Percentiles rank a stretch among this genome's conserved stretches.
phyloP scores from a whole-genome alignment of 1,140 invertebrate species.

The Coenobita brevimanus region DNA sequence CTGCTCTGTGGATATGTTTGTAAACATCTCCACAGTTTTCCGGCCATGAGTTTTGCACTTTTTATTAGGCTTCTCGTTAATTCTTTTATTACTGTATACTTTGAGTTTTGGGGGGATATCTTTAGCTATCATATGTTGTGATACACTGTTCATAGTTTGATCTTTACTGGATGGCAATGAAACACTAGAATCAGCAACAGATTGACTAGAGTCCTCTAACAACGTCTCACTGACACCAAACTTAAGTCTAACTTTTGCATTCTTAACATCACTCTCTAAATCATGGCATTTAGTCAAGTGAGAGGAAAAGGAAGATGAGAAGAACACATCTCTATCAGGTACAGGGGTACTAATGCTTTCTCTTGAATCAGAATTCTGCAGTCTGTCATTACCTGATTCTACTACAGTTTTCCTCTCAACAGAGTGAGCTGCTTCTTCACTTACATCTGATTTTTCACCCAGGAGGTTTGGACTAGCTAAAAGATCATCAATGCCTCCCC shows the following conservation, averaged over 20 bases:
- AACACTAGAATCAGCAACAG: too few species aligned
- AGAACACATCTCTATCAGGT: neutral
- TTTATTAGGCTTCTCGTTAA: neutral
- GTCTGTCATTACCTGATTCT: neutral
- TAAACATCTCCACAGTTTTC: slow-evolving; percentile 3
- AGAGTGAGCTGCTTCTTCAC: neutral
- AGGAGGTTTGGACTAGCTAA: too few species aligned
- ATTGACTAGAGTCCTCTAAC: too few species aligned
- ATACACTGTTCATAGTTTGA: too few species aligned
- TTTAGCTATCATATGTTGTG: too few species aligned
- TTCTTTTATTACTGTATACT: neutral
- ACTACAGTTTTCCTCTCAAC: neutral
- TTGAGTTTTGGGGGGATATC: neutral
- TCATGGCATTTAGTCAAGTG: neutral
- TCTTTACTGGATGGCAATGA: too few species aligned
- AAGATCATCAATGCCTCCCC: too few species aligned
- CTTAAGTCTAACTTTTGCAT: too few species aligned
- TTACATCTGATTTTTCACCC: too few species aligned
- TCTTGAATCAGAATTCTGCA: neutral
- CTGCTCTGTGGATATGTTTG: slow-evolving; percentile 4
- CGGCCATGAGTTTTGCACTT: neutral
- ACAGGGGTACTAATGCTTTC: neutral
- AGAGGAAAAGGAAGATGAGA: neutral
- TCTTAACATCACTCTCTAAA: neutral
- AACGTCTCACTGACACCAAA: too few species aligned